Base-by-base conservation (phyloP, 2,113 vertebrate genomes). In the Gila orcuttii region DNA sequence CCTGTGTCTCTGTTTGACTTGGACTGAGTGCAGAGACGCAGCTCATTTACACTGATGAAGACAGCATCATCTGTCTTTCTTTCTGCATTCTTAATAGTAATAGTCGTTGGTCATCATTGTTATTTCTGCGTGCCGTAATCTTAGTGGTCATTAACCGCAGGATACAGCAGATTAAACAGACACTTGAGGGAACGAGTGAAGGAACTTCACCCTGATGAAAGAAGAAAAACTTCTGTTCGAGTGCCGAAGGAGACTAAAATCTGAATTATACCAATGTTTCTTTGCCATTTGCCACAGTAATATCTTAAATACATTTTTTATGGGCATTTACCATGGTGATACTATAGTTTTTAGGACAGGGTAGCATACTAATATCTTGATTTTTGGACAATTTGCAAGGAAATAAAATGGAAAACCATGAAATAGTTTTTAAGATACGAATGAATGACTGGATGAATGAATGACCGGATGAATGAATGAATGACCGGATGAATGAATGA, bases 1-100 rank as follows among this genome's bases (percentile, higher is more conserved):
- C 42, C 36, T 73, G 31, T 57, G 52, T 33, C 39, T 62, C 13
- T 74, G 79, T 88, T 86, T 86, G 42, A 57, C 60, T 79, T 88
- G 87, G 79, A 64, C 45, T 17, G 50, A 69, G 71, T 59, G 79
- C 45, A 59, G n/a, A 69, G 74, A 85, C 19, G 33, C 60, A 77
- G 71, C n/a, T 75, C 39, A 47, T 81, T 68, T 25, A 85, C 45
- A 62, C 59, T 23, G 5, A 52, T 85, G 73, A 86, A 45, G 76
- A 85, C 33, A 33, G 13, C 39, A 23, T 78, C 52, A 23, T 69
- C 17, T 57, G 33, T 74, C 66, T 45, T 47, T 28, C 33, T 73
- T 79, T 73, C 64, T 55, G n/a, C 15, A 50, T 69, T 78, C 73
- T 45, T 36, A 42, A 42, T 42, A 42, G 47, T 60, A 15, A 39